Evolutionary conservation across 2,888 invertebrate species (phyloP).

Genomic region (Glaucopsyche alexis): DNA sequence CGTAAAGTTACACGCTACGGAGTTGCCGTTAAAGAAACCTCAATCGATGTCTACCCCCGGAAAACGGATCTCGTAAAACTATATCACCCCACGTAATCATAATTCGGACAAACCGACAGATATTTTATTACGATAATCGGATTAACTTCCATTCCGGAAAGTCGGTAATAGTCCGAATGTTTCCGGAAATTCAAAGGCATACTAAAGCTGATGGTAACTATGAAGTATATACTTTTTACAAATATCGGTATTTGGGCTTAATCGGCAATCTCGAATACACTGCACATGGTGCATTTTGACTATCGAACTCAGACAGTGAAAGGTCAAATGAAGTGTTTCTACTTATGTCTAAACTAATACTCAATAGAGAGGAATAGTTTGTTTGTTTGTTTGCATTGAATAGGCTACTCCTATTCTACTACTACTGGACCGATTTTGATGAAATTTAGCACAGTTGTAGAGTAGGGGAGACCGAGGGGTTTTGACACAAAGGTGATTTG

Average conservation of each 20-base stretch:
- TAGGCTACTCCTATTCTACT: no score
- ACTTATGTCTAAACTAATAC: no score
- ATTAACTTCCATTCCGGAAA: conserved; percentile 9
- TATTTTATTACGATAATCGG: conserved; percentile 26
- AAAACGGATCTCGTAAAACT: conserved; percentile 33
- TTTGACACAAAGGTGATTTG: no score
- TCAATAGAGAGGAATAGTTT: no score
- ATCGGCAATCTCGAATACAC: no score
- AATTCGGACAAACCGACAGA: conserved; percentile 29
- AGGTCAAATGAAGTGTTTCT: no score
- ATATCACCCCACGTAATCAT: conserved; percentile 33
- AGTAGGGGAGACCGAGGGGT: no score
- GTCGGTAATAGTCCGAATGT: background rate
- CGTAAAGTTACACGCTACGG: conserved; percentile 10
- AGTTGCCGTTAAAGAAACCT: background rate
- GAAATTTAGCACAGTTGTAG: no score
- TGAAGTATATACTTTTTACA: background rate
- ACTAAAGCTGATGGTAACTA: background rate
- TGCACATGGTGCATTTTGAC: no score
- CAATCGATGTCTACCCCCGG: conserved; percentile 30
- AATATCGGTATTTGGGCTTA: background rate
- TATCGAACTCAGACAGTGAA: no score
- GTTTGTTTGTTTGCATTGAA: no score
- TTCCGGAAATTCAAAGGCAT: background rate
- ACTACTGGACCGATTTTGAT: no score